A percentile compares a stretch with the other conserved stretches of the same genome.
These are phyloP conservation scores for Hypomecis punctinalis DNA, from an alignment of 2,888 invertebrate genomes.

Conservation along the genomic window DNA sequence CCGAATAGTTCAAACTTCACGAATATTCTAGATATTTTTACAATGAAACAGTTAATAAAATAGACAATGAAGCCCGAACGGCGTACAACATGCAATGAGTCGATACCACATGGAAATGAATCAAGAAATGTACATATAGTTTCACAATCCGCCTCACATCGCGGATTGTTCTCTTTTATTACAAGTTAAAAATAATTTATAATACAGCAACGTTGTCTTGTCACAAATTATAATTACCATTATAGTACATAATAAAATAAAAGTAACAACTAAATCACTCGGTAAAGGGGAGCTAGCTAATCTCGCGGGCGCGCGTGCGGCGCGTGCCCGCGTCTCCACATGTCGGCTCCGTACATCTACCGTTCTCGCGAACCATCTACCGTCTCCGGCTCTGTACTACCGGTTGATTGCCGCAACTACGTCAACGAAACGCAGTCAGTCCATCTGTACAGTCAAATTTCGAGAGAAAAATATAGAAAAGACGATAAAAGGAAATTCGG, in stretches of 20 bases:
- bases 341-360: too few relatives aligned
- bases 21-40: background rate
- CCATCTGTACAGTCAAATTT: too few relatives aligned
- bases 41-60: constrained; percentile 6
- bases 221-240: constrained; percentile 46
- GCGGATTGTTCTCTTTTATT: constrained; percentile 42
- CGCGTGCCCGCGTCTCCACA: too few relatives aligned
- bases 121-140: constrained; percentile 41
- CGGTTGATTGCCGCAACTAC: too few relatives aligned
- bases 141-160: constrained; percentile 38
- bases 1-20: constrained; percentile 1
- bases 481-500: too few relatives aligned
- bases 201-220: constrained; percentile 45
- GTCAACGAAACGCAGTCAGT: too few relatives aligned
- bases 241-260: constrained; percentile 45
- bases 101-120: constrained; percentile 31
- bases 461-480: too few relatives aligned
- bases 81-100: constrained; percentile 7
- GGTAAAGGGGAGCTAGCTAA: constrained; percentile 37
- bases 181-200: constrained; percentile 45
- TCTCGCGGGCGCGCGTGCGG: constrained; percentile 1
- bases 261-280: constrained; percentile 45
- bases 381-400: too few relatives aligned
- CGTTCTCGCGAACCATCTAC: too few relatives aligned
- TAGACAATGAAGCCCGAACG: constrained; percentile 5